phyloP scores from a whole-genome alignment of 2,113 vertebrate species.

The Vicugna pacos region DNA sequence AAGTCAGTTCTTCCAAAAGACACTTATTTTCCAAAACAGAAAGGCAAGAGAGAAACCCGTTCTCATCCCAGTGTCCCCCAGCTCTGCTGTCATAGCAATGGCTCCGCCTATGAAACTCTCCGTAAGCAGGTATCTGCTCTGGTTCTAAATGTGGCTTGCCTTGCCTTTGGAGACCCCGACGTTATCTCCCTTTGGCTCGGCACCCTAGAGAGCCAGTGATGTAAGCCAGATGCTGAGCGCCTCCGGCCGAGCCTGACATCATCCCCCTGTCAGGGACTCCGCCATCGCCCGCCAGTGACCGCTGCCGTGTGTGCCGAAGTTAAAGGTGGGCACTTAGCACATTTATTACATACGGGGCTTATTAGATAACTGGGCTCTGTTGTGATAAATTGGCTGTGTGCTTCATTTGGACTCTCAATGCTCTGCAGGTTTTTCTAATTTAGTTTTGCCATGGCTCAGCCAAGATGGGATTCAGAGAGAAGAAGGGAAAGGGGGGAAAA shows the following conservation, averaged over 20 bases:
- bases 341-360: conserved; percentile 79
- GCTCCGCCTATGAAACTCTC: background rate
- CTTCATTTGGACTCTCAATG: conserved; percentile 73
- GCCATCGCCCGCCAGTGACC: background rate
- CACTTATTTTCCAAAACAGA: background rate
- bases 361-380: conserved; percentile 79
- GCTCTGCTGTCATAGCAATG: background rate
- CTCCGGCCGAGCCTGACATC: conserved; percentile 62
- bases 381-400: conserved; percentile 80
- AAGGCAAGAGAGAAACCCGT: background rate
- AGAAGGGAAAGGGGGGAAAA: background rate
- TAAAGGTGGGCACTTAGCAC: conserved; percentile 79
- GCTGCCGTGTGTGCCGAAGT: conserved; percentile 58
- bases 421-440: conserved; percentile 84
- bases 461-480: conserved; percentile 62
- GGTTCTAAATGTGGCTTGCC: background rate
- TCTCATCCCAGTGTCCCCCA: background rate
- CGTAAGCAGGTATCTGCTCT: background rate
- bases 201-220: background rate
- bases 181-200: background rate
- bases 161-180: background rate
- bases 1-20: background rate
- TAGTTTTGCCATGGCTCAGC: conserved; percentile 79
- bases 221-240: conserved; percentile 61
- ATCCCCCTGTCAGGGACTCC: conserved; percentile 47